Percentiles rank a stretch among this genome's conserved stretches.
phyloP scores from a whole-genome alignment of 1,140 invertebrate species.

The Nixonia krombeini region DNA sequence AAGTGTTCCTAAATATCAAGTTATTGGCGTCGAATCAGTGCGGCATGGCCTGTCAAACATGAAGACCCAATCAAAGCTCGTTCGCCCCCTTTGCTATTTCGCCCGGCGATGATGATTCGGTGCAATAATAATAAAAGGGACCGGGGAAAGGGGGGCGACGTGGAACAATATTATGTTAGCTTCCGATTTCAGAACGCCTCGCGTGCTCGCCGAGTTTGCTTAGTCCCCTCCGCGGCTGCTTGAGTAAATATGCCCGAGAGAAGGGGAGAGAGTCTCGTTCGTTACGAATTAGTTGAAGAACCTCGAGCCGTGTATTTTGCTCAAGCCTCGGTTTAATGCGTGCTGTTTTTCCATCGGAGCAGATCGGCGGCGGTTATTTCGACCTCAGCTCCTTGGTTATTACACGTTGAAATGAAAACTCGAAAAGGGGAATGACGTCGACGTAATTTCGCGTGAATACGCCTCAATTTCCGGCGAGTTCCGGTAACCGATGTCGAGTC shows the following conservation, averaged over 20 bases:
- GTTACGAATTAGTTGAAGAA: neutral
- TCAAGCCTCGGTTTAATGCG: too few species aligned
- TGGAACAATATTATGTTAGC: slow-evolving; percentile 64
- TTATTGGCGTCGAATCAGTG: slow-evolving; percentile 17
- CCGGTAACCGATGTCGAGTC: slow-evolving; percentile 5
- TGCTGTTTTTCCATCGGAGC: too few species aligned
- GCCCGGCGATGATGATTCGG: slow-evolving; percentile 41
- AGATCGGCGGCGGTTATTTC: too few species aligned
- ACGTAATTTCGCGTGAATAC: too few species aligned
- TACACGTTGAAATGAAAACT: too few species aligned
- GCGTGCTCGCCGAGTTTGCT: slow-evolving; percentile 36
- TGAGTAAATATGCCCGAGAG: slow-evolving; percentile 23
- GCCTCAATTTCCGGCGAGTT: neutral
- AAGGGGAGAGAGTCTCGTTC: slow-evolving; percentile 8
- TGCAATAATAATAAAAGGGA: slow-evolving; percentile 15
- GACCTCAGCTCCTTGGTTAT: too few species aligned
- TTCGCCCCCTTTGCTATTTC: slow-evolving; percentile 38
- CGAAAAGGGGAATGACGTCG: too few species aligned
- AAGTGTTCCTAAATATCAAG: neutral
- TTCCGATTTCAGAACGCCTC: slow-evolving; percentile 44
- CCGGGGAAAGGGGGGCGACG: slow-evolving; percentile 21
- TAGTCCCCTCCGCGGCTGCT: slow-evolving; percentile 25
- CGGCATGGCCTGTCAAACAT: slow-evolving; percentile 16
- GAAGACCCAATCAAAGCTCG: slow-evolving; percentile 54
- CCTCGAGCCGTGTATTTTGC: too few species aligned